Evolutionary conservation across 2,797 vertebrate genomes (phyloP), one percentile per base, ranked within the genome.

Genomic region (Gymnoscopelus braueri): DNA sequence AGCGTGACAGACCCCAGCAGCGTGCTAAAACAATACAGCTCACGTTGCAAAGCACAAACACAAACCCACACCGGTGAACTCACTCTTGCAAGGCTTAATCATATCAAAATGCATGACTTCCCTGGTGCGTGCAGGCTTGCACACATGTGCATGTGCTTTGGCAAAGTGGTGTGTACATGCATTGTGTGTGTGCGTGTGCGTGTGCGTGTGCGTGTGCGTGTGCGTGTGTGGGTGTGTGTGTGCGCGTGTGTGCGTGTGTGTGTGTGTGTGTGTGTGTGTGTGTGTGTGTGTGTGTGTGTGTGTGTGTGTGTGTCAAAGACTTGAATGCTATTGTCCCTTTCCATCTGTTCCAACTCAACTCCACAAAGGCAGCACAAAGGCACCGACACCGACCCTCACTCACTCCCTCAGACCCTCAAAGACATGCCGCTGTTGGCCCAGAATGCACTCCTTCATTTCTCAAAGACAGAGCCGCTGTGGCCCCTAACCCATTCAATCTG

Each of bases 401-500:
- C 59, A 52, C 67, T 75, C 71, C 67, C 75, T 48, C 39, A 4
- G 64, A 64, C 73, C 52, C 60, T 81, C 80, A 80, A 77, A 82
- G 80, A 80, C 69, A 52, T 63, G 64, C 72, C 72, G 72, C 71
- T 60, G 5, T 70, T 60, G 56, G 76, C 72, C 80, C 80, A 84
- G 74, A 84, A 86, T 84, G 75, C 74, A 80, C 75, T 75, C 63
- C 68, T 78, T 81, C 77, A 58, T 60, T 44, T 74, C 78, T 80
- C 74, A 67, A 76, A 85, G 79, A 71, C 75, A 70, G 68, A 7
- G 87, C 75, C 13, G 5, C 49, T 2, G 57, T 74, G 79, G 83
- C 83, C 86, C 85, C 84, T 72, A 84, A 84, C 82, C 77, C 65
- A 79, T 86, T 87, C 82, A 88, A 70, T 84, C 75, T 75, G 83